Conservation (phyloP, 2,888 invertebrate species). For the Camponotus fellah region DNA sequence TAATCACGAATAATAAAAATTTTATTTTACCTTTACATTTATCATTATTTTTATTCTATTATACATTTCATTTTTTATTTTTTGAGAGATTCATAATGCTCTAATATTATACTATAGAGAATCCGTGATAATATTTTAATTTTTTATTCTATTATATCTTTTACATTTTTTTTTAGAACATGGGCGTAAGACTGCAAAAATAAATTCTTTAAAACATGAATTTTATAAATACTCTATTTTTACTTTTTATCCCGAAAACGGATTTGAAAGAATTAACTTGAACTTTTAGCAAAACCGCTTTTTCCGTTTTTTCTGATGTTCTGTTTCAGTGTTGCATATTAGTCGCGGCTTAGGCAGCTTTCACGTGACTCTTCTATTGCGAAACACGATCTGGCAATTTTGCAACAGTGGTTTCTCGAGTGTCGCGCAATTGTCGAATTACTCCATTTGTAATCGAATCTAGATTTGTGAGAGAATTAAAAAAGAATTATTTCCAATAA, state of each 20-base stretch:
- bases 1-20: background rate
- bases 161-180: background rate
- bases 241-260: background rate
- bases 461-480: slow-evolving; percentile 11
- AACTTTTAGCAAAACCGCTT: background rate
- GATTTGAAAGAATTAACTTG: background rate
- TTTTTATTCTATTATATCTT: background rate
- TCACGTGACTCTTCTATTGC: slow-evolving; percentile 9
- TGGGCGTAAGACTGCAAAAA: background rate
- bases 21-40: background rate
- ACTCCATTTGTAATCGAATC: slow-evolving; percentile 2
- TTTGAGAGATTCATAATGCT: background rate
- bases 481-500: background rate
- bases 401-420: background rate
- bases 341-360: slow-evolving; percentile 21
- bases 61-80: background rate
- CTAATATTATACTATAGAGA: no score
- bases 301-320: background rate
- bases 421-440: slow-evolving; percentile 12
- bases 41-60: background rate
- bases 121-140: background rate
- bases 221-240: background rate
- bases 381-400: slow-evolving; percentile 30
- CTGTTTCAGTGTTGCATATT: background rate
- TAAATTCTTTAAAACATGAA: background rate